Conservation (phyloP, 2,888 invertebrate genomes). For the Clitarchus hookeri region DNA sequence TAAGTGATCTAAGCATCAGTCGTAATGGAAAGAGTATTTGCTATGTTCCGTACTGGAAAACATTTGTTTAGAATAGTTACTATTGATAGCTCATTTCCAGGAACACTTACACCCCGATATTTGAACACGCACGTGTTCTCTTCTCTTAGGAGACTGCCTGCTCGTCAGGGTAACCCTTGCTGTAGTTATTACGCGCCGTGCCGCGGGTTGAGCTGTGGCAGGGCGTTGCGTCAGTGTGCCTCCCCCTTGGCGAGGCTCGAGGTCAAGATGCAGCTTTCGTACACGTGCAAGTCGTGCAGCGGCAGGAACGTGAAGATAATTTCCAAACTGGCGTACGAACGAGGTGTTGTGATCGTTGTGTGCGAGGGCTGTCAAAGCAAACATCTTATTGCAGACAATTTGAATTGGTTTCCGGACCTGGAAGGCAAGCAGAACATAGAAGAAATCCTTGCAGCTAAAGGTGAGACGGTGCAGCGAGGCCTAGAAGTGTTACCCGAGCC, state of each 20-base stretch:
- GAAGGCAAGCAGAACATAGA: slow-evolving; percentile 82
- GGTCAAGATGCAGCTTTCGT: slow-evolving; percentile 72
- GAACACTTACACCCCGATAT: not conserved
- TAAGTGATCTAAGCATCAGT: no score
- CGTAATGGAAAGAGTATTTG: not conserved
- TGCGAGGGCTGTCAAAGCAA: slow-evolving; percentile 87
- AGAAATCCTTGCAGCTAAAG: slow-evolving; percentile 83
- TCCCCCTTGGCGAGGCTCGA: slow-evolving; percentile 49
- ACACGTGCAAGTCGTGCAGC: slow-evolving; percentile 88
- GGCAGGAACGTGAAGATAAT: slow-evolving; percentile 78
- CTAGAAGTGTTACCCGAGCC: not conserved
- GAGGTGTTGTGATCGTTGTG: slow-evolving; percentile 89
- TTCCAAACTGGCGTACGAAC: slow-evolving; percentile 81
- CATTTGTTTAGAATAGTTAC: not conserved
- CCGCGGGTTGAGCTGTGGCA: not conserved
- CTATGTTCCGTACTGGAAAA: not conserved
- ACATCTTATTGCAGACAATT: slow-evolving; percentile 95
- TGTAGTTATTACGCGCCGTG: not conserved
- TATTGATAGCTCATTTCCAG: not conserved
- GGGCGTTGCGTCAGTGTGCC: not conserved
- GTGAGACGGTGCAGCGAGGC: slow-evolving; percentile 72
- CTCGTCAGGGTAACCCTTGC: not conserved
- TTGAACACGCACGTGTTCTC: not conserved
- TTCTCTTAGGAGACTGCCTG: not conserved
- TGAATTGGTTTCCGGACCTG: slow-evolving; percentile 90